Evolutionary conservation across 2,888 invertebrate genomes (phyloP), one percentile per base, ranked within the genome.

Genomic region (Homarus gammarus): DNA sequence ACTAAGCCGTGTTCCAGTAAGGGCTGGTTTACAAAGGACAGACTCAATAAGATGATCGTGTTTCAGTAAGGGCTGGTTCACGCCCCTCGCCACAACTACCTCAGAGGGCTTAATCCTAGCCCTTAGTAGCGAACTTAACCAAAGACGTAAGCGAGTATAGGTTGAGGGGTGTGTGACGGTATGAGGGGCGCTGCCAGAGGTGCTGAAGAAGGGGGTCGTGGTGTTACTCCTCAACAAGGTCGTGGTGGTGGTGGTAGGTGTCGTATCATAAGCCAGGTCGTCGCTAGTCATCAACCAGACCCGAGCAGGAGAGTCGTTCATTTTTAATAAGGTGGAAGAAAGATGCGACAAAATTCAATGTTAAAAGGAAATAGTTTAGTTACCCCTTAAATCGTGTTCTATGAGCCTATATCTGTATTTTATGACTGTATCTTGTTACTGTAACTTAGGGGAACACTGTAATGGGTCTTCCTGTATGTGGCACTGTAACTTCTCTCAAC

Each of bases 211-310:
- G 49, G 49, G 6, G 77, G 40, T 44, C 36, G 44, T 77, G 22
- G 27, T 38, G 36, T 10, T 10, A 33, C 8, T 75, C 38, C 10
- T 38, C 36, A 56, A 0, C 31, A 56, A 51, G 33, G 18, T 0
- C 1, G 33, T 51, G 18, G 70, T n/a, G 68, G 40, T 70, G 44
- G 44, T 83, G 22, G 44, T 56, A 36, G 56, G 49, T n/a, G 56
- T n/a, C n/a, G n/a, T 38, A 22, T 38, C 40, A n/a, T 36, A 40
- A 38, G 61, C 82, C 27, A 68, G 68, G 40, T 61, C 40, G 61
- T 82, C 82, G 38, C 82, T 82, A 44, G 82, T 61, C 61, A 82
- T 36, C n/a, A 83, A 70, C 82, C 82, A 83, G 82, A 83, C 68
- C 8, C 82, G 70, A 40, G 82, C 82, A 8, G 82, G 40, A 15